These are phyloP conservation scores for Procavia capensis DNA, from an alignment of 2,113 vertebrate genomes.

Conservation along the genomic window DNA sequence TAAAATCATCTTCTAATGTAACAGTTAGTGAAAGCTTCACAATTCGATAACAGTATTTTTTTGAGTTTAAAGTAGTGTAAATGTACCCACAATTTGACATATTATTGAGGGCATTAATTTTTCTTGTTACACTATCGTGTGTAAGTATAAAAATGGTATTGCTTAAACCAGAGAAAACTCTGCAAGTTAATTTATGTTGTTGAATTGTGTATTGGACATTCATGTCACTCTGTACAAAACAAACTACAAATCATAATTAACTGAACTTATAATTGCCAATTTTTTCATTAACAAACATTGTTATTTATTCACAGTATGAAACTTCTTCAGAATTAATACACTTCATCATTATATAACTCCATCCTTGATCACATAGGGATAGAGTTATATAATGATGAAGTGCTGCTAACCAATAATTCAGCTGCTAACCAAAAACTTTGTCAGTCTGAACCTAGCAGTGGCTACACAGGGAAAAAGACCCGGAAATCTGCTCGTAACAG, in stretches of 20 bases:
- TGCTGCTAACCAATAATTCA: no score
- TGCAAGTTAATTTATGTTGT: background rate
- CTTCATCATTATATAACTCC: background rate
- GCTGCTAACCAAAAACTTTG: no score
- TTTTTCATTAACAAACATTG: background rate
- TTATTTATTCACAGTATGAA: background rate
- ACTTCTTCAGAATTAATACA: background rate
- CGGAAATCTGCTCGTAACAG: no score
- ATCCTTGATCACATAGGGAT: background rate
- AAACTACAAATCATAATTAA: background rate
- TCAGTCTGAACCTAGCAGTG: no score
- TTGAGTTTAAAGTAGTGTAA: background rate
- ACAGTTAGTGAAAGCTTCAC: background rate
- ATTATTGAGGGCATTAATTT: background rate
- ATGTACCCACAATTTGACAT: background rate
- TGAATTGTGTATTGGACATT: background rate
- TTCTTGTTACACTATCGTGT: background rate
- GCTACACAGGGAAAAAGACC: no score
- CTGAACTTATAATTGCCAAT: conserved; percentile 2
- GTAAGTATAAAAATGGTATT: background rate
- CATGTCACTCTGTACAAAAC: background rate
- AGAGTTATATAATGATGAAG: no score
- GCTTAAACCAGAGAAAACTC: background rate
- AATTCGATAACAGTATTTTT: background rate
- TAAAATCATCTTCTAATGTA: background rate